Percentiles rank a stretch among this genome's conserved stretches.
phyloP scores from a whole-genome alignment of 37 sponge, comb jelly and placozoan species.

The Aplysina aerophoba region DNA sequence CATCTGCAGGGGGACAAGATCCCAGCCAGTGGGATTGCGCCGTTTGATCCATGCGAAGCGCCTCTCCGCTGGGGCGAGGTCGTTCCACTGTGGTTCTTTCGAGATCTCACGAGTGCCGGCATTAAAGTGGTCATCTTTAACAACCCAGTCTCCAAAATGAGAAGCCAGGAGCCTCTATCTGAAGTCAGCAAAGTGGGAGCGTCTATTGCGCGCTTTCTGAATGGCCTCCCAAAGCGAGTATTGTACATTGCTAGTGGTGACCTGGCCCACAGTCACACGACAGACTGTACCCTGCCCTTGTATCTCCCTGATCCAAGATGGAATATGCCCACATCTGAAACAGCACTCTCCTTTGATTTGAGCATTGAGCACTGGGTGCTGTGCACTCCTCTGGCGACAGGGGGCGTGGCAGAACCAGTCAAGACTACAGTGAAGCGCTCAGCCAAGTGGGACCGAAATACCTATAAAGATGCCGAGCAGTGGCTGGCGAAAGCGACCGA shows the following conservation, averaged over 20 bases:
- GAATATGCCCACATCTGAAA: slow-evolving; percentile 32
- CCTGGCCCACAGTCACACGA: slow-evolving; percentile 51
- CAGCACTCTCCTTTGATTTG: slow-evolving; percentile 49
- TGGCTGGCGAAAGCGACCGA: slow-evolving; percentile 51
- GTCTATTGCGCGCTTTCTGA: slow-evolving; percentile 44
- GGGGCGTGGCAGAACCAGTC: not conserved
- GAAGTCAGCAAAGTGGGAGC: slow-evolving; percentile 27
- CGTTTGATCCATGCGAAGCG: slow-evolving; percentile 40
- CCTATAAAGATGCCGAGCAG: slow-evolving; percentile 32
- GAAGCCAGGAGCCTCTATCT: not conserved
- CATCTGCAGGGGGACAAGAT: slow-evolving; percentile 47
- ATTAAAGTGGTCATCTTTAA: slow-evolving; percentile 51
- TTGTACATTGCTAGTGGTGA: slow-evolving; percentile 62
- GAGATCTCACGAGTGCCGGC: slow-evolving; percentile 32
- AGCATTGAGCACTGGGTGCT: slow-evolving; percentile 52
- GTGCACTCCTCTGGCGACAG: slow-evolving; percentile 14
- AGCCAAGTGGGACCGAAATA: slow-evolving; percentile 6
- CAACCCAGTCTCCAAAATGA: slow-evolving; percentile 26
- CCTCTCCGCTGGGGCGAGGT: slow-evolving; percentile 67
- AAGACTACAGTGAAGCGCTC: slow-evolving; percentile 31
- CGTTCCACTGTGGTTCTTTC: slow-evolving; percentile 55
- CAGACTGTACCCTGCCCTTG: slow-evolving; percentile 33
- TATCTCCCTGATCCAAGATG: slow-evolving; percentile 66
- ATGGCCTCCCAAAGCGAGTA: slow-evolving; percentile 28
- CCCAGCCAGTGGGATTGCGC: slow-evolving; percentile 50